Evolutionary conservation across 2,888 invertebrate species (phyloP), one percentile per base, ranked within the genome.

Genomic region (Malachius bipustulatus): DNA sequence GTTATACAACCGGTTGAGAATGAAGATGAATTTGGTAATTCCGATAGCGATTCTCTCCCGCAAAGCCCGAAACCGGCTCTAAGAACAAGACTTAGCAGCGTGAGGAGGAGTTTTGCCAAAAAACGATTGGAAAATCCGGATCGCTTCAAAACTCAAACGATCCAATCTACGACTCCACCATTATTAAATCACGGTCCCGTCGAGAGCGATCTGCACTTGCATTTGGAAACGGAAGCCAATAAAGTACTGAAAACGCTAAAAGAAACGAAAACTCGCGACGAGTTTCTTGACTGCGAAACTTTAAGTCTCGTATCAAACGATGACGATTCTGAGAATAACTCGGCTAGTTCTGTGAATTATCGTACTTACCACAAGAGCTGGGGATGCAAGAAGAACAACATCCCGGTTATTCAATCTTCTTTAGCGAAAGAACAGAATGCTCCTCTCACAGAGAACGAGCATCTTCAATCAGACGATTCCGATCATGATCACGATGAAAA

Each of bases 261-360:
- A 38, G 68, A 67, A 42, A 64, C 64, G 2, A 60, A 65, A 46
- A 63, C 63, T 2, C 56, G 59, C n/a, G 67, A 67, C 37, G 54
- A 60, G 15, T 40, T 59, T 32, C 45, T 70, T 14, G 75, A 75
- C 43, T 70, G 71, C 46, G 75, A 76, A 54, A 75, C 74, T 0
- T 51, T 82, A 42, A 82, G 80, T 52, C 56, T 76, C 27, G 78
- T 80, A 2, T 78, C 80, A 34, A 77, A 78, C 48, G 81, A 80
- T 39, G 79, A 79, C 35, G 78, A 79, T 47, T 75, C 76, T 13
- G 78, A 80, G 53, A 65, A 70, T 13, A 71, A 70, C 54, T 67
- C 72, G 35, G 65, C 69, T 6, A 65, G 69, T 51, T 67, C 73
- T 36, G 63, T 70, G 2, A 69, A 70, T 47, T 69, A 71, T 63